Conservation (phyloP, 2,113 vertebrate species). For the Cacatua alba region DNA sequence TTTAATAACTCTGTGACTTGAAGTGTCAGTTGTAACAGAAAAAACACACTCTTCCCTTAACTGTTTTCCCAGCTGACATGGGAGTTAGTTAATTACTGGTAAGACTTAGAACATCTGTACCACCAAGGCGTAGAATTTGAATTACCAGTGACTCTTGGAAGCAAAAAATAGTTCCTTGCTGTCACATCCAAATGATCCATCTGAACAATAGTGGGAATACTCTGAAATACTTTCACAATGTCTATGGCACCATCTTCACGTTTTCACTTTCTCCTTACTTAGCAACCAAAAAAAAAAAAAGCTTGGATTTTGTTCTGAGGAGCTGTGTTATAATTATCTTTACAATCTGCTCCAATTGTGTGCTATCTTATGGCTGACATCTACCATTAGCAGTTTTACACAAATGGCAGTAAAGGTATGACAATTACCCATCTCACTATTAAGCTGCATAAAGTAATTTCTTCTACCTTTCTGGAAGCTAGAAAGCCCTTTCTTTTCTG, state of each 20-base stretch:
- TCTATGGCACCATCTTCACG: not conserved
- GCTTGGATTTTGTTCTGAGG: not conserved
- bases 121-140: not conserved
- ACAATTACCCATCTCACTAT: not conserved
- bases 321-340: conserved; percentile 2
- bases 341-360: not conserved
- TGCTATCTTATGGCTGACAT: not conserved
- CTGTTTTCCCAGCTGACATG: not conserved
- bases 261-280: not conserved
- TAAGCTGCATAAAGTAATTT: not conserved
- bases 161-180: not conserved
- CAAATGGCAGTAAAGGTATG: not conserved
- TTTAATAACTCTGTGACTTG: not conserved
- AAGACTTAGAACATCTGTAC: not conserved
- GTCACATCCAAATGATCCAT: not conserved
- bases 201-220: not conserved
- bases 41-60: not conserved
- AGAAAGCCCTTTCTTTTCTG: not conserved
- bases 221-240: not conserved
- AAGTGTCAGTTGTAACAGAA: not conserved
- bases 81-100: not conserved
- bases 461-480: not conserved
- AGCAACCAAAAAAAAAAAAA: not conserved
- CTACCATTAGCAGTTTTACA: not conserved
- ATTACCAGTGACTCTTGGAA: not conserved